Evolutionary conservation across 2,888 invertebrate genomes (phyloP).

Genomic region (Cheilosia variabilis): DNA sequence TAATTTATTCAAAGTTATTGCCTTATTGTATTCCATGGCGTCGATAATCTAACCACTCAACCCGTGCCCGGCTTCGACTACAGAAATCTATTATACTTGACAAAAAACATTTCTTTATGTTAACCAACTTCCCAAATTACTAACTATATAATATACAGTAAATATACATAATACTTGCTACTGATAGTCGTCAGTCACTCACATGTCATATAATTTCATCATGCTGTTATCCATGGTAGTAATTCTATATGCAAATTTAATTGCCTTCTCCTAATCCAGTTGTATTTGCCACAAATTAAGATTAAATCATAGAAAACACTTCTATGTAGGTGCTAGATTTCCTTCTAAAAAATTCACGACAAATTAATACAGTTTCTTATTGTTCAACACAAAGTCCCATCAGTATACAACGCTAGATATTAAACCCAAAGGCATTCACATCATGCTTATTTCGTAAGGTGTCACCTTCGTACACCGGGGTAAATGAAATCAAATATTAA

Average conservation of each 20-base stretch:
- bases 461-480: slow-evolving; percentile 13
- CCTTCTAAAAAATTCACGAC: slow-evolving; percentile 35
- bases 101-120: no score
- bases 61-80: no score
- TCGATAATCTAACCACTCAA: no score
- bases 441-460: slow-evolving; percentile 5
- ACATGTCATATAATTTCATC: no score
- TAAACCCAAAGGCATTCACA: background rate
- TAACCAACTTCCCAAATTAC: no score
- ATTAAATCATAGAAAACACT: slow-evolving; percentile 15
- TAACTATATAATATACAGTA: no score
- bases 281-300: slow-evolving; percentile 19
- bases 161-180: no score
- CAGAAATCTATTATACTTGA: no score
- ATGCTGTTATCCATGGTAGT: no score
- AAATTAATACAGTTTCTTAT: background rate
- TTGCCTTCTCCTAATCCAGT: slow-evolving; percentile 5
- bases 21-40: no score
- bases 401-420: background rate
- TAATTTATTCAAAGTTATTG: no score
- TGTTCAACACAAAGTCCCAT: background rate
- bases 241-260: slow-evolving; percentile 4
- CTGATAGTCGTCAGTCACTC: no score
- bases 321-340: background rate
- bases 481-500: slow-evolving; percentile 39